Evolutionary conservation across 2,797 vertebrate genomes (phyloP), one percentile per base, ranked within the genome.

Genomic region (Lithobates pipiens): DNA sequence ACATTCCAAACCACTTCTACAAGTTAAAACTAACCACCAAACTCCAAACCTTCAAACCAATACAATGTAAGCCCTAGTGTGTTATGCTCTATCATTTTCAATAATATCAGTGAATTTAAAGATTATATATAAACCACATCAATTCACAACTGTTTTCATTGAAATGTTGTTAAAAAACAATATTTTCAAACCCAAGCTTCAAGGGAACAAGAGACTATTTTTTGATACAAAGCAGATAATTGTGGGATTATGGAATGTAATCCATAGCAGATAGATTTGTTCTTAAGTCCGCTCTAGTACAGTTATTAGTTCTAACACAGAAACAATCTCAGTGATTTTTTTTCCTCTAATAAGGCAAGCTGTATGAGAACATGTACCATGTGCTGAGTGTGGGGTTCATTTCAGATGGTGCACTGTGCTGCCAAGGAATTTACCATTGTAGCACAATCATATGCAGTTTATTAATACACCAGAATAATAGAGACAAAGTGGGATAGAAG

Each of bases 401-500:
- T 80, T 46, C 32, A 50, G 21, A 80, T 39, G 44, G 29, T 72
- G 78, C 6, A 29, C 9, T 5, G 11, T 16, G 46, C 44, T 13
- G 44, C 50, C 46, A 70, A 68, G 68, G 57, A 71, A 71, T 54
- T 57, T 71, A 44, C 71, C 44, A 70, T 57, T 75, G 39, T 32
- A 77, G 25, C 82, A 65, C 68, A 85, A 73, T 54, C 70, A 36
- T 72, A 80, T 67, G 77, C 76, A 80, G 70, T 69, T 44, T 80
- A 80, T 85, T 54, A 74, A 75, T 80, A 70, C 21, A 36, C 67
- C 32, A 50, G 36, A 74, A 39, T 70, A 42, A 80, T 71, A 67
- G 39, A 79, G 70, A 80, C 57, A 72, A 79, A 80, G 46, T 68
- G 61, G 71, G 72, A 84, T 71, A 75, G 71, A 77, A 74, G 75